phyloP scores from a whole-genome alignment of 2,797 vertebrate genomes.

The Chloroceryle inda region DNA sequence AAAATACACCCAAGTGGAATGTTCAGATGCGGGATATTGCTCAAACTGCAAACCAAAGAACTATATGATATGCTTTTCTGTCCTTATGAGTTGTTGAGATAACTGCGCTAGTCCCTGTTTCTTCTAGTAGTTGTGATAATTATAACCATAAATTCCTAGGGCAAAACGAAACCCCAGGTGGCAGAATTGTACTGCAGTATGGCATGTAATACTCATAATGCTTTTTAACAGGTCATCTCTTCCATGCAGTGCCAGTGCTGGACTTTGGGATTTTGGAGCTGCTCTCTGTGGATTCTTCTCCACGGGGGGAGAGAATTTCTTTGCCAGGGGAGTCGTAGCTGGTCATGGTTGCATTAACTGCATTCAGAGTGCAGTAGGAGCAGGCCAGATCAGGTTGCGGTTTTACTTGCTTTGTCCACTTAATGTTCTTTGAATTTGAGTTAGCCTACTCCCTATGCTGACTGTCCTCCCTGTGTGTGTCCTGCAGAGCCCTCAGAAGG shows the following conservation, averaged over 20 bases:
- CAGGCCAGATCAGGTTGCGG: not conserved
- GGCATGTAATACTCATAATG: accelerated
- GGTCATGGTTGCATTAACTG: accelerated
- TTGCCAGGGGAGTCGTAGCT: not conserved
- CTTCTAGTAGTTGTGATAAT: not conserved
- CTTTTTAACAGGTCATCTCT: not conserved
- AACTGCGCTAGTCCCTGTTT: not conserved
- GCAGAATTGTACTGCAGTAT: not conserved
- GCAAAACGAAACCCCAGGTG: not conserved
- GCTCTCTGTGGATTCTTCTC: not conserved
- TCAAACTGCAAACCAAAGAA: not conserved
- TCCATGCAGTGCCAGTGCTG: not conserved
- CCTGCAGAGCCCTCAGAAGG: not conserved
- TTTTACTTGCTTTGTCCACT: not conserved
- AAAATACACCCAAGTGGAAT: not conserved
- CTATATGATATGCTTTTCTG: not conserved
- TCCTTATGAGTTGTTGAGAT: not conserved
- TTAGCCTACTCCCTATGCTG: not conserved
- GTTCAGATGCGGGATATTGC: not conserved
- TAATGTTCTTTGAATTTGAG: not conserved
- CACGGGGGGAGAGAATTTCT: accelerated
- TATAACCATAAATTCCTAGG: not conserved
- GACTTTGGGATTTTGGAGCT: not conserved
- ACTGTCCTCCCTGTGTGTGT: accelerated
- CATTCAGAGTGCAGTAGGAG: not conserved